A percentile compares a stretch with the other conserved stretches of the same genome.
phyloP scores from a whole-genome alignment of 2,888 invertebrate species.

The Gandaritis pyraliata region DNA sequence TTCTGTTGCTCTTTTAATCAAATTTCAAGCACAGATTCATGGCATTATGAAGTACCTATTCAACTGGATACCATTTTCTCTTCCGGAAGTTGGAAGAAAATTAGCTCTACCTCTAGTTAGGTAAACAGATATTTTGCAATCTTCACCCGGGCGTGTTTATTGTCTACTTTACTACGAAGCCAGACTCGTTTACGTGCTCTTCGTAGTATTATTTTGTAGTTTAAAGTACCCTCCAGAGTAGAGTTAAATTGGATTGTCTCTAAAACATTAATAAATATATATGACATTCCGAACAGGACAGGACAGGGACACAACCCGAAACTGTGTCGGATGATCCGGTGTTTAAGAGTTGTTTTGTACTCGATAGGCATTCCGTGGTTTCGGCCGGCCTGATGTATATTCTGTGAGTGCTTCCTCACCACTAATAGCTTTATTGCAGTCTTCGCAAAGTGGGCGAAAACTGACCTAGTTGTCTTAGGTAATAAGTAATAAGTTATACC shows the following conservation, averaged over 20 bases:
- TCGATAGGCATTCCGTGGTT: too few relatives aligned
- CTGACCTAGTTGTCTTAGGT: too few relatives aligned
- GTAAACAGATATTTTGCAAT: constrained; percentile 3
- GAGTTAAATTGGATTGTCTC: too few relatives aligned
- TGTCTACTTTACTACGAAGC: constrained; percentile 1
- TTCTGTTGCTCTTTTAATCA: constrained; percentile 11
- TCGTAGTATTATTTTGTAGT: neutral
- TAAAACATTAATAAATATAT: neutral
- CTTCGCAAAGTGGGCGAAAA: too few relatives aligned
- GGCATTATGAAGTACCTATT: neutral
- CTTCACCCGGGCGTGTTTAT: neutral
- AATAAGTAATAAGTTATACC: too few relatives aligned
- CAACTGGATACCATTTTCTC: neutral
- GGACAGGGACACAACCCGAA: too few relatives aligned
- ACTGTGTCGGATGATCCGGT: too few relatives aligned
- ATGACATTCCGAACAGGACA: neutral
- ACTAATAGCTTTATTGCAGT: too few relatives aligned
- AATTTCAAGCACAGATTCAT: constrained; percentile 6
- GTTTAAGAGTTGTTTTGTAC: too few relatives aligned
- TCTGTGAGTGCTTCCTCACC: too few relatives aligned
- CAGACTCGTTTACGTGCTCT: neutral
- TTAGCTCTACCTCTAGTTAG: neutral
- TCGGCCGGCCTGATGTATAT: too few relatives aligned
- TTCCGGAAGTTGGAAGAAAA: neutral
- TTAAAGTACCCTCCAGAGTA: too few relatives aligned